Evolutionary conservation across 1,140 invertebrate genomes (phyloP).

Genomic region (Schlechtendalia chinensis): DNA sequence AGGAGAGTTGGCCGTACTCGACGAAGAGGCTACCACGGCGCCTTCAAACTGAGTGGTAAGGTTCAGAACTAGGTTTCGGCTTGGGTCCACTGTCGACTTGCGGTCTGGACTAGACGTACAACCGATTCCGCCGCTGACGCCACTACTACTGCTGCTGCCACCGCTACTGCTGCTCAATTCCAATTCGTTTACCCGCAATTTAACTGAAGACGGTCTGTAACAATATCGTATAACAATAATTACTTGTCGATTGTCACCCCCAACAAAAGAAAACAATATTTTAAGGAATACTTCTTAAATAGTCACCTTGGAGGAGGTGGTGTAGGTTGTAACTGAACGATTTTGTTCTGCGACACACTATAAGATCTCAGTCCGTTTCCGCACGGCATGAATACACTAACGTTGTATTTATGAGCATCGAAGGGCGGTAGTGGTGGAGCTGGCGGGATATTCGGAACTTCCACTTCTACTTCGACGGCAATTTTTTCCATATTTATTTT

Average conservation of each 20-base stretch:
- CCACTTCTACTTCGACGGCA: constrained; percentile 14
- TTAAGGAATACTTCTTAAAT: too few relatives aligned
- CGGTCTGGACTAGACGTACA: constrained; percentile 28
- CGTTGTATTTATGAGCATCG: constrained; percentile 60
- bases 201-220: constrained; percentile 60
- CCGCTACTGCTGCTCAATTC: constrained; percentile 61
- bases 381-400: constrained; percentile 76
- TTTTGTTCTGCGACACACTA: constrained; percentile 85
- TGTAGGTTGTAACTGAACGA: constrained; percentile 65
- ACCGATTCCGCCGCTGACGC: not conserved
- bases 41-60: constrained; percentile 64
- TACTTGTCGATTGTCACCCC: too few relatives aligned
- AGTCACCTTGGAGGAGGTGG: constrained; percentile 30
- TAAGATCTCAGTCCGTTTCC: constrained; percentile 76
- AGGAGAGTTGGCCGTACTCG: constrained; percentile 54
- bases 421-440: constrained; percentile 55
- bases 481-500: constrained; percentile 56
- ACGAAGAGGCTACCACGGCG: constrained; percentile 58
- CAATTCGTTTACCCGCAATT: constrained; percentile 66
- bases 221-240: not conserved
- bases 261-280: too few relatives aligned
- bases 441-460: constrained; percentile 48
- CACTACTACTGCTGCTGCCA: not conserved
- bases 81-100: constrained; percentile 56
- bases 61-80: constrained; percentile 65